Conservation (phyloP, 2,797 vertebrate species). For the Monodelphis domestica region DNA sequence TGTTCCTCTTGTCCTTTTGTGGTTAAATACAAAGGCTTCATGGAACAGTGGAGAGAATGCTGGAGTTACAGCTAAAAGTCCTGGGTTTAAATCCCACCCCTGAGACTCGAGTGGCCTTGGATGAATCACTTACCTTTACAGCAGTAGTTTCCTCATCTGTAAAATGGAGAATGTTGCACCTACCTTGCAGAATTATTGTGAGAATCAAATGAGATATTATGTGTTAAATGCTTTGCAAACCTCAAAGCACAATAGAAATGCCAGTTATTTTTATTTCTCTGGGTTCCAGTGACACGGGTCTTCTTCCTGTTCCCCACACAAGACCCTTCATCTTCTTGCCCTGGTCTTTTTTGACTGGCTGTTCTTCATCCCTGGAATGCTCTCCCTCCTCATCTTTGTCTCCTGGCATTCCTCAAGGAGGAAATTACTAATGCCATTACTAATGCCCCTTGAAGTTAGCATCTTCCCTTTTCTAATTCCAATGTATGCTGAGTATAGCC, state of each 20-base stretch:
- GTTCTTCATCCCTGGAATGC: not conserved
- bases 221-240: not conserved
- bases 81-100: not conserved
- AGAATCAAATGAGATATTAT: not conserved
- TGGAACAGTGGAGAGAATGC: not conserved
- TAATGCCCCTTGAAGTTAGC: no score
- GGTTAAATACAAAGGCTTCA: not conserved
- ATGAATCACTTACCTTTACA: not conserved
- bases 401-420: no score
- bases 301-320: not conserved
- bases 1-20: not conserved
- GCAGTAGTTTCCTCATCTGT: not conserved
- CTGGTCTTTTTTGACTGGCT: not conserved
- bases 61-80: not conserved
- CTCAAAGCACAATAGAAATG: not conserved
- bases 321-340: not conserved
- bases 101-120: not conserved
- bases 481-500: not conserved
- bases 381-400: no score
- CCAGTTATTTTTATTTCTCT: not conserved
- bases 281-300: not conserved
- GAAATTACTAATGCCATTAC: no score
- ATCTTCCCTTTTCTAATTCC: not conserved
- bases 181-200: not conserved
- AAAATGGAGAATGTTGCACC: no score